phyloP scores from a whole-genome alignment of 2,113 vertebrate species.

The Vicugna pacos region DNA sequence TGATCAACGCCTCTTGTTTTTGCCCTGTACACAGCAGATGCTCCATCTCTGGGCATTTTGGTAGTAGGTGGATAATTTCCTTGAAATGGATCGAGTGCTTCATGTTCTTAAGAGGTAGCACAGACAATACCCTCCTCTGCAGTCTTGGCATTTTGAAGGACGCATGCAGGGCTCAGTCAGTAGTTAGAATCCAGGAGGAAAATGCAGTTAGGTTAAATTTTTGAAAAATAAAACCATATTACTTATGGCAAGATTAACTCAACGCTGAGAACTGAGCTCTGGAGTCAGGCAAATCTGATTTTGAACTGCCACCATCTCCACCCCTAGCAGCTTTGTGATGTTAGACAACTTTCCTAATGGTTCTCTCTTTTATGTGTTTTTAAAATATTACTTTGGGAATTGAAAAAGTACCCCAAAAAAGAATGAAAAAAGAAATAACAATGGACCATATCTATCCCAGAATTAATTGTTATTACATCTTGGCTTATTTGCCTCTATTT shows the following conservation, averaged over 20 bases:
- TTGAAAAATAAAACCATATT: conserved; percentile 62
- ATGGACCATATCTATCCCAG: not conserved
- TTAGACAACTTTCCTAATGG: not conserved
- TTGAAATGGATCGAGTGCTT: conserved; percentile 55
- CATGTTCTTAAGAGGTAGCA: conserved; percentile 45
- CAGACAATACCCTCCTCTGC: conserved; percentile 43
- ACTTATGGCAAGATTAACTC: conserved; percentile 48
- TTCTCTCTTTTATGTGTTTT: conserved; percentile 38
- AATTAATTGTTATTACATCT: not conserved
- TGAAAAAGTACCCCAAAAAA: not conserved
- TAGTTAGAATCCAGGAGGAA: conserved; percentile 7
- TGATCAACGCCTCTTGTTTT: conserved; percentile 24
- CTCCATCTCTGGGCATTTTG: conserved; percentile 44
- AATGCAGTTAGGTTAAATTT: conserved; percentile 49
- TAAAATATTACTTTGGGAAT: not conserved
- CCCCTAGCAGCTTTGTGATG: not conserved
- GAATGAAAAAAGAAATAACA: not conserved
- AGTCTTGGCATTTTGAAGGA: conserved; percentile 58
- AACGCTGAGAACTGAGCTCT: not conserved
- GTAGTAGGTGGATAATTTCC: conserved; percentile 72
- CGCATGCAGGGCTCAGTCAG: conserved; percentile 46
- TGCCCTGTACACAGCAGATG: conserved; percentile 64
- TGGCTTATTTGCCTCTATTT: not conserved
- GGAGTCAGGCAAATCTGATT: not conserved
- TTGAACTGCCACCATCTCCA: not conserved